These are phyloP conservation scores for Chironomus tentans DNA, from an alignment of 2,888 invertebrate species.

Conservation along the genomic window DNA sequence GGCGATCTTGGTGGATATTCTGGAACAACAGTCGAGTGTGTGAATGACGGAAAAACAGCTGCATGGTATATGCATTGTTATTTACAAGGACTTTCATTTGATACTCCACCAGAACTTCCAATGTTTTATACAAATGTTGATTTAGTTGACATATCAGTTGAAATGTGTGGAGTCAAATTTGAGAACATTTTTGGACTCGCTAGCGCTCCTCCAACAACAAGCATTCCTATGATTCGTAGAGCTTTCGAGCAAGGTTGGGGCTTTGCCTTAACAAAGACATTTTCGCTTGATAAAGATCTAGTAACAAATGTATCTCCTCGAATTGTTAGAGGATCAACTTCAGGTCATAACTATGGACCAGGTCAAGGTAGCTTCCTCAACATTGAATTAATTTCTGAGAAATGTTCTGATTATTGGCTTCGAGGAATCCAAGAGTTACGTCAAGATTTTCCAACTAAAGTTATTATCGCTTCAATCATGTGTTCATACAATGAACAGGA, in stretches of 20 bases:
- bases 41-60: slow-evolving; percentile 96
- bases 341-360: slow-evolving; percentile 85
- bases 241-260: slow-evolving; percentile 96
- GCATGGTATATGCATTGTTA: slow-evolving; percentile 87
- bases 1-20: slow-evolving; percentile 92
- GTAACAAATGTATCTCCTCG: slow-evolving; percentile 97
- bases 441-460: slow-evolving; percentile 82
- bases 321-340: slow-evolving; percentile 87
- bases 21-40: slow-evolving; percentile 96
- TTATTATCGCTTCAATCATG: slow-evolving; percentile 95
- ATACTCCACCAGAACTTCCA: slow-evolving; percentile 65
- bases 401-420: slow-evolving; percentile 89
- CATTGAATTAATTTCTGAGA: slow-evolving; percentile 97
- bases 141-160: slow-evolving; percentile 84
- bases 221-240: slow-evolving; percentile 87
- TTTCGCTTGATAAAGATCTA: slow-evolving; percentile 85
- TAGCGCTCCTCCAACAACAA: slow-evolving; percentile 93
- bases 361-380: slow-evolving; percentile 96
- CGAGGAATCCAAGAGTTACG: slow-evolving; percentile 80
- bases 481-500: slow-evolving; percentile 77
- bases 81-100: slow-evolving; percentile 50
- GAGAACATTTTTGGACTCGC: slow-evolving; percentile 96
- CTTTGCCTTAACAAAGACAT: slow-evolving; percentile 96
- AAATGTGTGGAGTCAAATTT: slow-evolving; percentile 87
- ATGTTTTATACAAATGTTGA: slow-evolving; percentile 91